Evolutionary conservation across 1,140 invertebrate species (phyloP).

Genomic region (Drosophila pandora): DNA sequence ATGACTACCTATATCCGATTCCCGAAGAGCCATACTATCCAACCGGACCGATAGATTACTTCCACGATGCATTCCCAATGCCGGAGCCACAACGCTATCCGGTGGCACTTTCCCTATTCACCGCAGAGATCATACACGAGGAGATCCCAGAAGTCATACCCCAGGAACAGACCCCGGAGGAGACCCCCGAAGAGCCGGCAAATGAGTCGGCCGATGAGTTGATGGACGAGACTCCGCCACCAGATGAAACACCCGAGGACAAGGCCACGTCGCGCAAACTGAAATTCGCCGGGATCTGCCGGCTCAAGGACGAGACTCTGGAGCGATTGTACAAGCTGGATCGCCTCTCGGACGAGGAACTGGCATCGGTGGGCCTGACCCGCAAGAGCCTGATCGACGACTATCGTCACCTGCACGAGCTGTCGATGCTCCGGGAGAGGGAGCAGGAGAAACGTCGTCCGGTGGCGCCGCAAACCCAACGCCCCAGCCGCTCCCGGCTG

Average conservation of each 20-base stretch:
- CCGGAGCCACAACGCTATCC: too few relatives aligned
- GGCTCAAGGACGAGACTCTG: constrained; percentile 20
- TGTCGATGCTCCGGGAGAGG: constrained; percentile 12
- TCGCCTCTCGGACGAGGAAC: constrained; percentile 35
- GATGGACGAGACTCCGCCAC: neutral
- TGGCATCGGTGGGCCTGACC: constrained; percentile 32
- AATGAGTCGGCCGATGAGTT: neutral
- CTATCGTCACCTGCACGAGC: constrained; percentile 57
- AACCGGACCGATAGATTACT: neutral
- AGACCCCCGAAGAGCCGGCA: neutral
- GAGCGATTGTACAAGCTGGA: constrained; percentile 41
- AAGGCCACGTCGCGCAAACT: constrained; percentile 12
- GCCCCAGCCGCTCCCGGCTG: neutral
- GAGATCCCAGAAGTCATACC: neutral
- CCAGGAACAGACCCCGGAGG: neutral
- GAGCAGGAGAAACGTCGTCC: neutral
- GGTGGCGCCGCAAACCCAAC: neutral
- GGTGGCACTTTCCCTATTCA: neutral
- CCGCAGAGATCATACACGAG: neutral
- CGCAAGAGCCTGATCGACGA: constrained; percentile 52
- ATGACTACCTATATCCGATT: neutral
- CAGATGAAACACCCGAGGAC: neutral
- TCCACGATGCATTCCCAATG: neutral
- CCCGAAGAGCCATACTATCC: neutral
- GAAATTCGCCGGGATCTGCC: constrained; percentile 49